Base-by-base conservation (phyloP, 2,888 invertebrate species). In the Argynnis bischoffii region DNA sequence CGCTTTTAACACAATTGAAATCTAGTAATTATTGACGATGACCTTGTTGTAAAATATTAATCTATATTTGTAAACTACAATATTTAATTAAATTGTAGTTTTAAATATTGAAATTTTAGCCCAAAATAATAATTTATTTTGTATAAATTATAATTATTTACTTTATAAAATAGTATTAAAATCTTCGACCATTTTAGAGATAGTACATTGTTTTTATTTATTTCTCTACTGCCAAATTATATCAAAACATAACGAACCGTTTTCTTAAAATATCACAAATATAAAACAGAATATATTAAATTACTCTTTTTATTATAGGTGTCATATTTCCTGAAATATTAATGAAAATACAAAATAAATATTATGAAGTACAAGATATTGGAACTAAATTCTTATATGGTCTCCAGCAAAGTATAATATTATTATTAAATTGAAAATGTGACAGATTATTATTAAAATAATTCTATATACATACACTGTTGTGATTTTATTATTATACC, bases 151-250 rank as follows among this genome's bases (percentile, higher is more conserved):
- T 6, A 35, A 41, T 11, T 1, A 41, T 41, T 31, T 8, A 16
- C 5, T 55, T 55, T 41, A 48, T 59, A 5, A 48, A 26, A 16
- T 59, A 48, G 59, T 48, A 31, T 16, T 59, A 31, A 59, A 48
- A 59, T 31, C 48, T 31, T 59, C 48, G 59, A 59, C 59, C 59
- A 59, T 13, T 47, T 57, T 59, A 59, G 59, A 48, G 26, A 59
- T 59, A 59, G 59, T 14, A 48, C 21, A n/a, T 31, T 11, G 8
- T 8, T 41, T 41, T 1, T 2, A 2, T 41, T 41, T 41, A 41
- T 41, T 41, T 41, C 11, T 41, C 35, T 41, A 41, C 11, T 41
- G 8, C 35, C 35, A 41, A 41, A 41, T 41, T 41, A 8, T 11
- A 41, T 8, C 35, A 41, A 41, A 41, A 48, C 47, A 2, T 13